Percentiles rank a stretch among this genome's conserved stretches.
Conservation (phyloP, 2,113 vertebrate genomes). For the Dolichallabes microphthalmus region DNA sequence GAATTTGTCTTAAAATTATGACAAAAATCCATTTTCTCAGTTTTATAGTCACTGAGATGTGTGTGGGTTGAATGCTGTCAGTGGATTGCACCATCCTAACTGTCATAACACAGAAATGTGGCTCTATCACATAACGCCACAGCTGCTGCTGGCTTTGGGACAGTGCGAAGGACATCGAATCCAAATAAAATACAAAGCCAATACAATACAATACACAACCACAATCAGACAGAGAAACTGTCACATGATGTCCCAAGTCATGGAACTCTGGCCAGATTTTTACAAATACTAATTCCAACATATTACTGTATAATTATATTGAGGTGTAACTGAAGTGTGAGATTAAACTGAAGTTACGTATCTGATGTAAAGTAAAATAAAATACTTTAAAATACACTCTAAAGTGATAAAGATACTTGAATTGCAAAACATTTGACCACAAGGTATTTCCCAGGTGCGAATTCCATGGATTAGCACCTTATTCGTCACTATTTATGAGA, state of each 20-base stretch:
- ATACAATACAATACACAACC: not conserved
- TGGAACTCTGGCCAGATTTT: not conserved
- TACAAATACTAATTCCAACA: not conserved
- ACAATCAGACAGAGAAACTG: not conserved
- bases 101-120: constrained; percentile 5
- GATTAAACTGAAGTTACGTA: not conserved
- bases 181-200: not conserved
- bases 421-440: not conserved
- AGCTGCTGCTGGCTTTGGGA: constrained; percentile 52
- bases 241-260: not conserved
- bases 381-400: not conserved
- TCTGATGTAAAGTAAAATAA: no score
- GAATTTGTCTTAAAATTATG: not conserved
- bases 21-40: not conserved
- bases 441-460: not conserved
- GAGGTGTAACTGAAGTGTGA: not conserved
- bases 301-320: not conserved
- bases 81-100: constrained; percentile 22
- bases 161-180: not conserved
- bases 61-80: not conserved
- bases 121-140: constrained; percentile 46
- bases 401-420: not conserved
- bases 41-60: not conserved
- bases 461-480: not conserved
- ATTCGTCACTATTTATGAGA: not conserved